Evolutionary conservation across 2,113 vertebrate species (phyloP).

Genomic region (Camarhynchus parvulus): DNA sequence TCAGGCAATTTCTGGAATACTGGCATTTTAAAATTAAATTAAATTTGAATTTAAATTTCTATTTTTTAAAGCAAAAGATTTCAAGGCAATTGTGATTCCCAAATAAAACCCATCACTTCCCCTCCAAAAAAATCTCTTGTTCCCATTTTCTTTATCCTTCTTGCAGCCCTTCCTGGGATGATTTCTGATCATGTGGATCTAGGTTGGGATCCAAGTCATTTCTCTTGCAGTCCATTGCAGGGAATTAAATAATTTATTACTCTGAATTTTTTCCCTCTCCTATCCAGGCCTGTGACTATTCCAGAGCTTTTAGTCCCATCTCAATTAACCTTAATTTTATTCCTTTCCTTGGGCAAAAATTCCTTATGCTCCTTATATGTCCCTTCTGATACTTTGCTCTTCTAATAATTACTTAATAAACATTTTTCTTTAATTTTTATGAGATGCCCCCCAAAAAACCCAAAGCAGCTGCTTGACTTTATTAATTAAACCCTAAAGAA

Average conservation of each 20-base stretch:
- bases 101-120: rapidly evolving
- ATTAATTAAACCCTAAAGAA: slow-evolving; percentile 59
- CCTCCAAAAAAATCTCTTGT: rapidly evolving
- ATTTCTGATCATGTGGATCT: rapidly evolving
- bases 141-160: background rate
- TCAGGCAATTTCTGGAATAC: background rate
- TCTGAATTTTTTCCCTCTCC: background rate
- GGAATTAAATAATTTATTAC: background rate
- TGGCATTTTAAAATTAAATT: background rate
- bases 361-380: background rate
- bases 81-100: background rate
- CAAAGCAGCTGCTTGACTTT: background rate
- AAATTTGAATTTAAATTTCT: no score
- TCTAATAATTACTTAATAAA: slow-evolving; percentile 39
- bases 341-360: slow-evolving; percentile 37
- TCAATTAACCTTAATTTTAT: slow-evolving; percentile 54
- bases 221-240: background rate
- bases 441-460: background rate
- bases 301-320: background rate
- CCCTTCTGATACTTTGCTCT: slow-evolving; percentile 1
- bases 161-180: background rate
- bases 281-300: background rate
- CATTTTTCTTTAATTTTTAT: background rate
- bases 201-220: background rate
- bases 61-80: background rate